Base-by-base conservation (phyloP, 2,888 invertebrate species). In the Hermaeophaga mercurialis region DNA sequence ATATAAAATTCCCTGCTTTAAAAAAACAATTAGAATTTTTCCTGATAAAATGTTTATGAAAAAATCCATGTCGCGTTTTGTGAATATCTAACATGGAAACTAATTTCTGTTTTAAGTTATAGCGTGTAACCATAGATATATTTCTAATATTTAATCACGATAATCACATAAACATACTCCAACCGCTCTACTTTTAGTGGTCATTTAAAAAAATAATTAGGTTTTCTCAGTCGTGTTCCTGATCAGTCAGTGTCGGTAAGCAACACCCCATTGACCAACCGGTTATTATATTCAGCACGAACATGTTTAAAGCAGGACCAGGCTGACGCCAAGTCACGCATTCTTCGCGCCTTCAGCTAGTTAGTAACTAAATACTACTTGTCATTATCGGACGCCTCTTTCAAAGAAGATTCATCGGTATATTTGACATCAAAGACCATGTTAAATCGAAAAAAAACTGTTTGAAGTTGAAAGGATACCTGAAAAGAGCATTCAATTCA, bases 271-370 rank as follows among this genome's bases (percentile, higher is more conserved):
- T 46, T 7, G 12, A 33, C 18, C 45, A 19, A 28, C 44, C 18
- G 1, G 45, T 46, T 33, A 46, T 46, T 46, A 46, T 19, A 1
- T 18, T 46, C 31, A 19, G 33, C 45, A 46, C 45, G 45, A 46
- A 46, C 17, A 19, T 17, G 17, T 11, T 33, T 11, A 4, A 33
- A 33, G 6, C 31, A 31, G 31, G 3, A 33, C 33, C 33, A 11
- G 14, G 14, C 33, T 64, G 62, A 63, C 62, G 56, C 54, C 54
- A 50, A 59, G 64, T 66, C 63, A 64, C 64, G 66, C 64, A 66
- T 60, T 63, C 59, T 62, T 66, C 63, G 58, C 66, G 64, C 66
- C 64, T 61, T 56, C 24, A 61, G 59, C 63, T 62, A 60, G 60
- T 63, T 63, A 63, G 58, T 60, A 62, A 48, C 58, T 59, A 56